These are phyloP conservation scores for Telmatherina bonti DNA, from an alignment of 2,797 vertebrate genomes.

Conservation along the genomic window DNA sequence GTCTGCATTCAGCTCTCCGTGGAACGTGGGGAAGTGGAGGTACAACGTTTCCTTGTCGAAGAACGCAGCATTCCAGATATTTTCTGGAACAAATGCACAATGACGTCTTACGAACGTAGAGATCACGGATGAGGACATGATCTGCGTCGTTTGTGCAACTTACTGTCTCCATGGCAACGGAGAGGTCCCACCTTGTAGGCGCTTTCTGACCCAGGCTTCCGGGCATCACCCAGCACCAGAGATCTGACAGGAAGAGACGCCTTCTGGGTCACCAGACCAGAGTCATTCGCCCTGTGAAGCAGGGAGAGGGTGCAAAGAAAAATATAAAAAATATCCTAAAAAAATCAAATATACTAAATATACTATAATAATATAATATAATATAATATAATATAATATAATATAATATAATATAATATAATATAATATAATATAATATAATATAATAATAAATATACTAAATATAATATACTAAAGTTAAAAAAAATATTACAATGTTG, in stretches of 20 bases:
- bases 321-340: no score
- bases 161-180: constrained; percentile 92
- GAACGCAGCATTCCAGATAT: constrained; percentile 93
- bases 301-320: not conserved
- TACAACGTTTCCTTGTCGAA: constrained; percentile 93
- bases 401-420: no score
- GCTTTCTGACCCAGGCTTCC: constrained; percentile 87
- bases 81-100: constrained; percentile 61
- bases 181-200: constrained; percentile 91
- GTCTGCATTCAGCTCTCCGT: constrained; percentile 92
- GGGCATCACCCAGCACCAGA: constrained; percentile 89
- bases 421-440: no score
- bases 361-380: no score
- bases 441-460: no score
- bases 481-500: no score
- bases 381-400: no score
- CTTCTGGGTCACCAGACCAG: constrained; percentile 90
- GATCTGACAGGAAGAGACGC: constrained; percentile 90
- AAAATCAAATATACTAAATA: no score
- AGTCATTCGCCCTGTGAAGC: constrained; percentile 87
- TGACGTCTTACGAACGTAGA: not conserved
- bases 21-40: constrained; percentile 95
- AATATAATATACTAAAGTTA: no score
- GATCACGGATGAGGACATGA: not conserved
- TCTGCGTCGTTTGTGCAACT: constrained; percentile 68